Evolutionary conservation across 2,113 vertebrate species (phyloP).

Genomic region (Cepphus grylle): DNA sequence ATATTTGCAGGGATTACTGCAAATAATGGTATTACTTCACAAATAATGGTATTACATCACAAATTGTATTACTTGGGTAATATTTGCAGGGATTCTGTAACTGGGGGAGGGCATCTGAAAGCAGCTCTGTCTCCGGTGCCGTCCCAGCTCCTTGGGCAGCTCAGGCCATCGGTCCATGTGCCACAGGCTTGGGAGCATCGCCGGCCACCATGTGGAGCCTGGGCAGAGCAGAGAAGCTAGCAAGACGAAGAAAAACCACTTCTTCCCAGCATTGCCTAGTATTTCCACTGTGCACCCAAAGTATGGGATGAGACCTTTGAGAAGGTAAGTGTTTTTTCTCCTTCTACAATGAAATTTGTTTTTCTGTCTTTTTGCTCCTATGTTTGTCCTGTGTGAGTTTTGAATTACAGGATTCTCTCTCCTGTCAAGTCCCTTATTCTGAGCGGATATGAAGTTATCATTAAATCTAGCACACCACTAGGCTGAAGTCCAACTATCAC

Average conservation of each 20-base stretch:
- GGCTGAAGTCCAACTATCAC: background rate
- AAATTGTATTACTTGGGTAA: background rate
- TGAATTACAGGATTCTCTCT: background rate
- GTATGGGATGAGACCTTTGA: background rate
- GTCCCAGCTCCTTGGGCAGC: background rate
- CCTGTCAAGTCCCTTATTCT: accelerated
- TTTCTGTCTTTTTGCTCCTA: background rate
- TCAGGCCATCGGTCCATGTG: accelerated
- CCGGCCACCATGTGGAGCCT: accelerated
- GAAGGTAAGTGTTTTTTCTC: background rate
- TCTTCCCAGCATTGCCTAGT: background rate
- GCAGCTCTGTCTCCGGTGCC: background rate
- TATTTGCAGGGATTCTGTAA: background rate
- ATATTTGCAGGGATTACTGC: too few species aligned
- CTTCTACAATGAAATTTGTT: background rate
- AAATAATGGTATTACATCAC: too few species aligned
- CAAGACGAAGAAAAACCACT: background rate
- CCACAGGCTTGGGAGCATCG: accelerated
- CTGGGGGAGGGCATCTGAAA: background rate
- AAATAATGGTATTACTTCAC: too few species aligned
- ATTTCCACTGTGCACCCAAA: background rate
- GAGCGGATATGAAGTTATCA: background rate
- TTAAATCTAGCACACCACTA: background rate
- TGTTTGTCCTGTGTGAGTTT: background rate
- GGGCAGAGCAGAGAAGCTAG: background rate